phyloP scores from a whole-genome alignment of 2,888 invertebrate genomes.

The Athalia cordata region DNA sequence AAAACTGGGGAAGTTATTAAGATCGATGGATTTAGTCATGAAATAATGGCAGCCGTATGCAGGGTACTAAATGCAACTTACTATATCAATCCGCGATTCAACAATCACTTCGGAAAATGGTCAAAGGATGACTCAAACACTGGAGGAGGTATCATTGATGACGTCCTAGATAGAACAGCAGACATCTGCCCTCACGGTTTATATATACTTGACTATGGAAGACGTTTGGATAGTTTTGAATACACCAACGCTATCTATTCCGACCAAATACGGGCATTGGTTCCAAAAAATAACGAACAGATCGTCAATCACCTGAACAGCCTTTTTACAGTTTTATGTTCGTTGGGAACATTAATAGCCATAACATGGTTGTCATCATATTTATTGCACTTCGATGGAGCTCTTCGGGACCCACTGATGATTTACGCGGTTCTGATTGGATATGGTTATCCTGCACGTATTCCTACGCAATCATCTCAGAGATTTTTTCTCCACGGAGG shows the following conservation, averaged over 20 bases:
- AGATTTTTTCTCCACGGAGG: background rate
- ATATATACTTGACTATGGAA: conserved; percentile 15
- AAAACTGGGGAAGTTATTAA: background rate
- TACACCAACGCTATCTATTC: background rate
- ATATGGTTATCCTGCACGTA: background rate
- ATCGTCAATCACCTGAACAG: background rate
- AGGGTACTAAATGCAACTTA: background rate
- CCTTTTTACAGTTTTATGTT: background rate
- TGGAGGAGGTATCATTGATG: background rate
- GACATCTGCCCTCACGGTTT: conserved; percentile 14
- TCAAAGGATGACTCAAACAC: background rate
- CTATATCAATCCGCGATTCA: background rate
- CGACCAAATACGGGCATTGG: conserved; percentile 19
- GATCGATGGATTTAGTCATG: background rate
- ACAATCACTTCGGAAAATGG: conserved; percentile 6
- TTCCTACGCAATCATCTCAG: background rate
- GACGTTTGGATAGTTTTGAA: background rate
- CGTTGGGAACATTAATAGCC: background rate
- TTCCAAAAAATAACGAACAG: conserved; percentile 6
- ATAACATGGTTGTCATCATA: background rate
- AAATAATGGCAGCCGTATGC: background rate
- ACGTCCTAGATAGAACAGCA: background rate
- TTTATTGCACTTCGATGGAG: background rate
- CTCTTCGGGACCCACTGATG: background rate
- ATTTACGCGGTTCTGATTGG: background rate